phyloP scores from a whole-genome alignment of 2,888 invertebrate genomes.

The Cremastobaeus sp. region DNA sequence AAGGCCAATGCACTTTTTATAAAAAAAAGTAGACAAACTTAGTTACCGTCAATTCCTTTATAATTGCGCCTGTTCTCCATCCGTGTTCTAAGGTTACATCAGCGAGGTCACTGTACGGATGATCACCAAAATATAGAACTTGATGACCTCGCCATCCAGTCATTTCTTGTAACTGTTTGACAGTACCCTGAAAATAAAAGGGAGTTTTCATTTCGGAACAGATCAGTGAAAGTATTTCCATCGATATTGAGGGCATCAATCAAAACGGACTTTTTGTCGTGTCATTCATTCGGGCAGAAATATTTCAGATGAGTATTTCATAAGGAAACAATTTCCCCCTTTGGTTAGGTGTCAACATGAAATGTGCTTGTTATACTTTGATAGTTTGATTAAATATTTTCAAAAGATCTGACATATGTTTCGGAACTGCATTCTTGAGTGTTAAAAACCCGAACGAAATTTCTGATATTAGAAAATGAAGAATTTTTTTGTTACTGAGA shows the following conservation, averaged over 20 bases:
- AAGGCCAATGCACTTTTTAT: neutral
- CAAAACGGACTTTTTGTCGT: constrained; percentile 23
- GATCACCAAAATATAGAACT: constrained; percentile 98
- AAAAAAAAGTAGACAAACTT: too few species aligned
- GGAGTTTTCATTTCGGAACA: constrained; percentile 34
- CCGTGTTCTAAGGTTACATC: constrained; percentile 97
- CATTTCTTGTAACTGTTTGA: constrained; percentile 92
- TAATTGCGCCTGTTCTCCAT: constrained; percentile 98
- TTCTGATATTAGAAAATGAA: too few species aligned
- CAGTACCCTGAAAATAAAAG: constrained; percentile 86
- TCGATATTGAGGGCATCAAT: constrained; percentile 27
- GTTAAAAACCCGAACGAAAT: too few species aligned
- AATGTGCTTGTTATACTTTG: too few species aligned
- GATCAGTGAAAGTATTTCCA: constrained; percentile 31
- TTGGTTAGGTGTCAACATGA: too few species aligned
- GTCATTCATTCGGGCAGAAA: constrained; percentile 23
- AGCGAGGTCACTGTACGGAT: constrained; percentile 97
- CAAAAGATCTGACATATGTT: too few species aligned
- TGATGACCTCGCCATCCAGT: constrained; percentile 96
- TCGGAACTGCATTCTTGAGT: too few species aligned
- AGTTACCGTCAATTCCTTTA: constrained; percentile 93
- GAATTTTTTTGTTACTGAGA: too few species aligned
- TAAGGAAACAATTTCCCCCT: too few species aligned
- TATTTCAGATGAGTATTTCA: too few species aligned
- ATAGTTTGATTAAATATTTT: too few species aligned